Conservation (phyloP, 2,113 vertebrate species). For the Toxotes jaculatrix region DNA sequence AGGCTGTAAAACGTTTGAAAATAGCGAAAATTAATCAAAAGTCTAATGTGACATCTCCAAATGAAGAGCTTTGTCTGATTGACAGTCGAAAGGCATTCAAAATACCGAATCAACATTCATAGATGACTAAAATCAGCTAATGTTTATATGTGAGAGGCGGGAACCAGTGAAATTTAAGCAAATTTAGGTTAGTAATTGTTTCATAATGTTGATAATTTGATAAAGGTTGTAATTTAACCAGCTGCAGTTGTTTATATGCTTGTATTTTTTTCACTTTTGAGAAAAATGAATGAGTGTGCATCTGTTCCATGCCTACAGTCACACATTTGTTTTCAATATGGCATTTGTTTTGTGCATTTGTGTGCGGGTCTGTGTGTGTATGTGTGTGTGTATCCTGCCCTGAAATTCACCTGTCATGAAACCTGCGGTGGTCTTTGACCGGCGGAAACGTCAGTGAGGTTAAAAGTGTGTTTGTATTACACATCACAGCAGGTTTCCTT, state of each 20-base stretch:
- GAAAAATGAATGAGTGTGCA: background rate
- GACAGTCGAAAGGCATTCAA: too few species aligned
- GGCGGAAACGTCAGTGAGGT: conserved; percentile 16
- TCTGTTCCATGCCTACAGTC: background rate
- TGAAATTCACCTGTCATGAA: conserved; percentile 54
- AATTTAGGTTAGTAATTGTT: background rate
- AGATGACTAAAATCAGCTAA: background rate
- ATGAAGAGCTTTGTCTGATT: too few species aligned
- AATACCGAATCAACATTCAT: too few species aligned
- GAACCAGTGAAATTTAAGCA: too few species aligned
- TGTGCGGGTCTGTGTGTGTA: too few species aligned
- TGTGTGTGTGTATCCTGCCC: background rate
- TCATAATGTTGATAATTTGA: background rate
- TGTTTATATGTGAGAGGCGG: background rate
- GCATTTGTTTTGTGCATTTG: background rate
- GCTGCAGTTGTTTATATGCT: background rate
- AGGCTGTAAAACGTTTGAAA: too few species aligned
- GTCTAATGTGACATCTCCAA: too few species aligned
- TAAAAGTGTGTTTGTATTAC: conserved; percentile 54
- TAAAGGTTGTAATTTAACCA: background rate
- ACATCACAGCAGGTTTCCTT: conserved; percentile 39
- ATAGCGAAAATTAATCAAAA: too few species aligned
- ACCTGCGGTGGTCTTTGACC: background rate
- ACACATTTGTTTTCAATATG: background rate
- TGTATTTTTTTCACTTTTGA: background rate